phyloP scores from a whole-genome alignment of 2,797 vertebrate species.

The Sebastes paucispinis region DNA sequence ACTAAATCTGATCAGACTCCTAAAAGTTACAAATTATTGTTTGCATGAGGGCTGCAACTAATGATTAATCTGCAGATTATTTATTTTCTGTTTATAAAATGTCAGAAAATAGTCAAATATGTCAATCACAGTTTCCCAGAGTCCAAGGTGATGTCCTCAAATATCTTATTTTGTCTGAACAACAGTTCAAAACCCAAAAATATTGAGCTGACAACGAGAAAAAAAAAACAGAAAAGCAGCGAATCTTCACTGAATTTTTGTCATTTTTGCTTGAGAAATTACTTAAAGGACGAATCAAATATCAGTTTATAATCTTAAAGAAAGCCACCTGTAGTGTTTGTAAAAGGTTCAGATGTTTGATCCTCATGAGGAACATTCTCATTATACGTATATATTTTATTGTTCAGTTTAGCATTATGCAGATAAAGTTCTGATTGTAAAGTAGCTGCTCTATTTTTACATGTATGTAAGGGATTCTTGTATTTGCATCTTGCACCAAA shows the following conservation, averaged over 20 bases:
- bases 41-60: background rate
- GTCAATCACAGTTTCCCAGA: too few species aligned
- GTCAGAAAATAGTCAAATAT: background rate
- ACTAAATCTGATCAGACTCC: background rate
- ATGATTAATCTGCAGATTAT: background rate
- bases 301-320: background rate
- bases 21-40: background rate
- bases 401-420: background rate
- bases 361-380: background rate
- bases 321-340: too few species aligned
- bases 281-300: background rate
- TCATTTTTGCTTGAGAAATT: background rate
- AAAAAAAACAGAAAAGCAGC: background rate
- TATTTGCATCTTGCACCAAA: background rate
- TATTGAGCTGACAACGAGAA: background rate
- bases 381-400: background rate
- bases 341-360: background rate
- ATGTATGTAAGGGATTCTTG: background rate
- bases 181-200: background rate
- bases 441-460: background rate
- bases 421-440: background rate
- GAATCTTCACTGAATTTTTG: background rate
- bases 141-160: background rate
- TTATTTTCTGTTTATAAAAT: background rate
- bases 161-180: background rate